Evolutionary conservation across 2,797 vertebrate species (phyloP), one percentile per base, ranked within the genome.

Genomic region (Molossus alvarezi): DNA sequence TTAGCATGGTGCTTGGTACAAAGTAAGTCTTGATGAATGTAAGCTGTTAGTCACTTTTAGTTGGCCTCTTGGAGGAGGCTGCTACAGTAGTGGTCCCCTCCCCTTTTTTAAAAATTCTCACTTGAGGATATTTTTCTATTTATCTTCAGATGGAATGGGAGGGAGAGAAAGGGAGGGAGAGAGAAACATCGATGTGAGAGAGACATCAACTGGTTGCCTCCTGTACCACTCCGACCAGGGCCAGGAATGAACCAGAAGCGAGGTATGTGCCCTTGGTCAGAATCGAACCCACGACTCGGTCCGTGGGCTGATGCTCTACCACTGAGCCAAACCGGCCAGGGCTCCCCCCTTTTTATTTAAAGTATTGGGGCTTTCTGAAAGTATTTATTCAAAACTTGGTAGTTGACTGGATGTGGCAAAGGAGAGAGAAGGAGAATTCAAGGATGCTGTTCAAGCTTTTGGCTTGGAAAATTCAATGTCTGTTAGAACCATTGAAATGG

Each of bases 381-480:
- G 55, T 85, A 48, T 84, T 76, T 91, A 65, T 88, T 88, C 37
- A 60, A 92, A 94, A 79, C 41, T 57, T 92, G 21, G 20, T 79
- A 69, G 75, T 73, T 73, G 58, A 51, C 60, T 33, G 21, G 37
- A 90, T 76, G 55, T 94, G 88, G 65, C 60, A 80, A 33, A 95
- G 27, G 48, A 94, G 12, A 45, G 69, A 76, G 67, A 79, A 72
- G 25, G 95, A 96, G 55, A 60, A 72, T 65, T 80, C 73, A 64
- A 83, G 72, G 57, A 58, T 73, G 25, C 51, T 62, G 29, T 77
- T 33, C 9, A 67, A 81, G 45, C 27, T 92, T 93, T 95, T 88
- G 58, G 58, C n/a, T 93, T 94, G 48, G 71, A 73, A 95, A 90
- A 75, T n/a, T 69, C 37, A 84, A 18, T 85, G 71, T n/a, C 62